Evolutionary conservation across 2,888 invertebrate species (phyloP), one percentile per base, ranked within the genome.

Genomic region (Callyntrura sp.): DNA sequence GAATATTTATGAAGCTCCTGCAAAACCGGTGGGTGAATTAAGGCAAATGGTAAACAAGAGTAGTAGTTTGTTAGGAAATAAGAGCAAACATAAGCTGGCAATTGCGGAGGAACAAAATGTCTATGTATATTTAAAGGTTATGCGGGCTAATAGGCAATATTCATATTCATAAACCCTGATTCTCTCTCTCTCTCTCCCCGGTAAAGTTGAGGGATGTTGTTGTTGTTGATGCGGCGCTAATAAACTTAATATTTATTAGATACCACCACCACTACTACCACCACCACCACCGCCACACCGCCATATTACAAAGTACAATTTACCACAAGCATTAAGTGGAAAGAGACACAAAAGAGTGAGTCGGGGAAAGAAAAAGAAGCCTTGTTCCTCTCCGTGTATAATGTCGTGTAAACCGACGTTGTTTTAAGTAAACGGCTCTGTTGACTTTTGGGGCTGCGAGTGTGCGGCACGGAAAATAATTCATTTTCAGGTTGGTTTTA

Each of bases 161-260:
- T 79, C 68, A 79, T 83, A 73, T 88, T 82, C 82, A 88, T 82
- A 88, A 82, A 88, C 14, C 57, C 25, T 23, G 87, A 87, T 87
- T 88, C 81, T 3, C 28, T 79, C n/a, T n/a, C n/a, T n/a, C n/a
- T n/a, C n/a, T n/a, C 20, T 85, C 57, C 62, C 57, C 48, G 14
- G 23, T 45, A 43, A 62, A 6, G 35, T 76, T 62, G 62, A 45
- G 48, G 43, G 65, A 86, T 62, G 81, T 60, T 60, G 48, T 45
- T n/a, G n/a, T 35, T 73, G 88, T 60, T 82, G 73, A 82, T 82
- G 82, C 70, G 68, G 23, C 88, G 20, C 76, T 88, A 88, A 88
- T 88, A 88, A 88, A 88, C 70, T 48, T 82, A 88, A 88, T 88
- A 82, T 88, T 88, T 88, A 88, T 88, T 88, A 48, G 60, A 73